Conservation (phyloP, 1,140 invertebrate genomes). For the Vollenhovia emeryi region DNA sequence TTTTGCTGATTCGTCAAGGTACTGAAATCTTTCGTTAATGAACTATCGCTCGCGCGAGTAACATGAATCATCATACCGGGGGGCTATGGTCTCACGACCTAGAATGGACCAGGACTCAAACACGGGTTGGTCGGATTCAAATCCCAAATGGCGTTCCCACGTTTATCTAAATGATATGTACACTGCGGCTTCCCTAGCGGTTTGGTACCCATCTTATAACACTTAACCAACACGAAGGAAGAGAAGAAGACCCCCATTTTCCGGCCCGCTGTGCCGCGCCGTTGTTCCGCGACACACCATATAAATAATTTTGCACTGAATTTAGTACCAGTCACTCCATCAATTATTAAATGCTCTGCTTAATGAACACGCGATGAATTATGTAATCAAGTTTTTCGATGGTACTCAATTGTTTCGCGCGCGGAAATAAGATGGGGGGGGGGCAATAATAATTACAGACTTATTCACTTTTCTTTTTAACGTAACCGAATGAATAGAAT, state of each 20-base stretch:
- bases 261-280: background rate
- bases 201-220: constrained; percentile 26
- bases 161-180: constrained; percentile 61
- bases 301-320: constrained; percentile 20
- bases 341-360: constrained; percentile 2
- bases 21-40: background rate
- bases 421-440: background rate
- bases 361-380: background rate
- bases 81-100: background rate
- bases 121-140: constrained; percentile 2
- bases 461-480: too few species aligned
- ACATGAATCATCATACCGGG: background rate
- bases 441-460: background rate
- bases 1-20: background rate
- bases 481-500: background rate
- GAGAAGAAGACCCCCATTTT: constrained; percentile 25
- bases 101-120: constrained; percentile 28
- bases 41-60: background rate
- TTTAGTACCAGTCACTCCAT: background rate
- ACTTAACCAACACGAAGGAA: constrained; percentile 26
- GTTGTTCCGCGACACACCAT: background rate
- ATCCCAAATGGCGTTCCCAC: constrained; percentile 44
- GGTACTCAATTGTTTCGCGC: background rate
- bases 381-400: background rate
- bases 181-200: constrained; percentile 40